phyloP scores from a whole-genome alignment of 1,140 invertebrate genomes.

The Procambarus virginalis region DNA sequence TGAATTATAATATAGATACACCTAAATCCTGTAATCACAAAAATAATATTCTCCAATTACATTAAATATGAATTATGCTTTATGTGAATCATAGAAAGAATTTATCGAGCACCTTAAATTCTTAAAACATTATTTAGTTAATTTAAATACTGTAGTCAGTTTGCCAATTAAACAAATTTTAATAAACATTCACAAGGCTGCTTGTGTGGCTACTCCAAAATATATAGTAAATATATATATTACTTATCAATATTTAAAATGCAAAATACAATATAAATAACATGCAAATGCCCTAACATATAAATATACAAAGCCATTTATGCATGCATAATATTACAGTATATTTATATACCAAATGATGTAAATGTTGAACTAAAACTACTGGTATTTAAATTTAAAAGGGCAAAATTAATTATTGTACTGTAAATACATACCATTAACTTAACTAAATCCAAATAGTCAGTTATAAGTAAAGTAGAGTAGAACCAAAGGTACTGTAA shows the following conservation, averaged over 20 bases:
- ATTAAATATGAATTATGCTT: too few species aligned
- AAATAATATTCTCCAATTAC: too few species aligned
- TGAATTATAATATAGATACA: too few species aligned
- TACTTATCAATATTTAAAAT: not conserved
- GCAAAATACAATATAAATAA: not conserved
- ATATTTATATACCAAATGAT: too few species aligned
- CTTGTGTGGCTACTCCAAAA: not conserved
- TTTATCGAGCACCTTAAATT: not conserved
- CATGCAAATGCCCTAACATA: not conserved
- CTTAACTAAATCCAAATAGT: not conserved
- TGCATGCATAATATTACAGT: too few species aligned
- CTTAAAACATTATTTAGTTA: not conserved
- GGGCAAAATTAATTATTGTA: too few species aligned
- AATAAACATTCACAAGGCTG: not conserved
- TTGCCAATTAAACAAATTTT: not conserved
- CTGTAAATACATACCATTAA: not conserved
- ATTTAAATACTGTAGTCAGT: not conserved
- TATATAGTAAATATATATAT: not conserved
- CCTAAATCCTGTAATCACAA: too few species aligned
- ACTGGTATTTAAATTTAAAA: too few species aligned
- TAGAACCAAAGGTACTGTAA: not conserved
- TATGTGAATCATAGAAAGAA: not conserved
- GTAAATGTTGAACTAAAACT: too few species aligned
- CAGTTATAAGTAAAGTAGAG: not conserved
- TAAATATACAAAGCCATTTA: too few species aligned